Evolutionary conservation across 2,113 vertebrate species (phyloP).

Genomic region (Bagarius yarrelli): DNA sequence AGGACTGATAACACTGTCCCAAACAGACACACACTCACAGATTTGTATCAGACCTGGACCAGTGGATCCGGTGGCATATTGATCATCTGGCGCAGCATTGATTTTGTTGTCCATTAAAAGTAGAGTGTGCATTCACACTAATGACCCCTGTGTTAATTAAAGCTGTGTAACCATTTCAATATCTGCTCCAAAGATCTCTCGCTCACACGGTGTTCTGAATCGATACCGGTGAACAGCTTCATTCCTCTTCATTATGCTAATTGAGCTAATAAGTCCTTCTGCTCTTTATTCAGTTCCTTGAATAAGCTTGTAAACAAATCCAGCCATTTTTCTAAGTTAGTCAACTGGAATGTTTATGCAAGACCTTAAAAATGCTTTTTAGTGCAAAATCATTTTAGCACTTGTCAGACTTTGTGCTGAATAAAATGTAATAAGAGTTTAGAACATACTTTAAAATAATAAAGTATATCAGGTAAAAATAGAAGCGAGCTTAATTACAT

Average conservation of each 20-base stretch:
- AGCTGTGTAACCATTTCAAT: neutral
- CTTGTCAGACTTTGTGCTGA: too few relatives aligned
- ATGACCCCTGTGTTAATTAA: slow-evolving; percentile 35
- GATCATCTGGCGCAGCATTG: slow-evolving; percentile 66
- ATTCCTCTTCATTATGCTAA: slow-evolving; percentile 47
- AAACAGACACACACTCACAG: slow-evolving; percentile 66
- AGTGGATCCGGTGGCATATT: slow-evolving; percentile 79
- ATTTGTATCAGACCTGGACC: slow-evolving; percentile 57
- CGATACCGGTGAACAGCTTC: neutral
- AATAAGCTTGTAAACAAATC: neutral
- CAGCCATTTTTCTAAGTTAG: neutral
- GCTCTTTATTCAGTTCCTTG: neutral
- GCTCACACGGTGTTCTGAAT: neutral
- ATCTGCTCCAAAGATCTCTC: slow-evolving; percentile 1
- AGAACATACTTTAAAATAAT: too few relatives aligned
- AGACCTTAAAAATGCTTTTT: neutral
- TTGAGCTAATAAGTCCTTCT: slow-evolving; percentile 43
- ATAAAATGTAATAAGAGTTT: too few relatives aligned
- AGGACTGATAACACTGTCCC: slow-evolving; percentile 84
- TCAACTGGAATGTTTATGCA: neutral
- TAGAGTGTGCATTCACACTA: slow-evolving; percentile 15
- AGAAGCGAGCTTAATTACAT: neutral
- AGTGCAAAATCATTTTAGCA: too few relatives aligned
- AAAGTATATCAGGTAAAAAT: too few relatives aligned
- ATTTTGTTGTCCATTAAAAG: slow-evolving; percentile 40